These are phyloP conservation scores for Amyelois transitella DNA, from an alignment of 1,140 invertebrate species.

Conservation along the genomic window DNA sequence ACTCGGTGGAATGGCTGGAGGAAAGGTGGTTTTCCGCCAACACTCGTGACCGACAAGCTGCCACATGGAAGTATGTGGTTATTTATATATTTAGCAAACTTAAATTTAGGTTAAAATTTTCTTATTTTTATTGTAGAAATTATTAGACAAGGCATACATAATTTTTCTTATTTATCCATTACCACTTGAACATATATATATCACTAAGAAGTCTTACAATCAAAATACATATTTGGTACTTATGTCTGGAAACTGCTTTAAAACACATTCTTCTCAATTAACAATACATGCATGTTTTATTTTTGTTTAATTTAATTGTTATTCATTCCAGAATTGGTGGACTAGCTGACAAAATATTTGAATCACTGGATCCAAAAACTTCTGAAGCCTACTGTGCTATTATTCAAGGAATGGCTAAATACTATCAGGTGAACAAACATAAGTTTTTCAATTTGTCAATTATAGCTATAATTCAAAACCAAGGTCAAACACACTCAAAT, in stretches of 20 bases:
- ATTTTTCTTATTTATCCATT: too few relatives aligned
- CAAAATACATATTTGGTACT: too few relatives aligned
- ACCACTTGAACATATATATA: too few relatives aligned
- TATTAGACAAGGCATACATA: not conserved
- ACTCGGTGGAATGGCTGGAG: conserved; percentile 82
- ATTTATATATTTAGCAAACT: not conserved
- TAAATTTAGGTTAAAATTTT: too few relatives aligned
- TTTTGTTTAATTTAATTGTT: conserved; percentile 61
- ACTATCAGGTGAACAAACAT: conserved; percentile 71
- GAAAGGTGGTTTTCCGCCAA: conserved; percentile 82
- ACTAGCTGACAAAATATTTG: conserved; percentile 81
- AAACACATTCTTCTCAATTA: not conserved
- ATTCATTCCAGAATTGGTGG: conserved; percentile 76
- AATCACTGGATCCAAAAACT: conserved; percentile 77
- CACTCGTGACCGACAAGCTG: conserved; percentile 74
- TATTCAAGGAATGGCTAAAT: conserved; percentile 84
- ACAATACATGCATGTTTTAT: conserved; percentile 1
- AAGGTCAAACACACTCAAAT: too few relatives aligned
- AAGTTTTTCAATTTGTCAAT: not conserved
- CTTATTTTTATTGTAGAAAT: not conserved
- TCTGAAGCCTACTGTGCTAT: conserved; percentile 79
- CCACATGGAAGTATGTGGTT: conserved; percentile 82
- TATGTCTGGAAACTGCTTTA: not conserved
- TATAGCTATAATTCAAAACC: too few relatives aligned
- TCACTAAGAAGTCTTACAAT: too few relatives aligned